Evolutionary conservation across 2,113 vertebrate genomes (phyloP).

Genomic region (Abramis brama): DNA sequence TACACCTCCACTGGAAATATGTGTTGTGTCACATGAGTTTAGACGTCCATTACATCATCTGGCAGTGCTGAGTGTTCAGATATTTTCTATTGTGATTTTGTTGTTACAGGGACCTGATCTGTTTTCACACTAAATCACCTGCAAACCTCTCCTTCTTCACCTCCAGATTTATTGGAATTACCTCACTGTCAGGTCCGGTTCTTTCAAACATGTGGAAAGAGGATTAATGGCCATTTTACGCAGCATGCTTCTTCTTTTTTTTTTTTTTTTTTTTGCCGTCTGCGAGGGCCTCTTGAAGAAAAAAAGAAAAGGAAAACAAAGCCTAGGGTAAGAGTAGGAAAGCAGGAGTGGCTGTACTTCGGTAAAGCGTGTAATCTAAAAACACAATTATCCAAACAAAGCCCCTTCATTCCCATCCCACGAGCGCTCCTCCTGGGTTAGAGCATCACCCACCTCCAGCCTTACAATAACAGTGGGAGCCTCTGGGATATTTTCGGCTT

Average conservation of each 20-base stretch:
- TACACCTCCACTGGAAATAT: slow-evolving; percentile 47
- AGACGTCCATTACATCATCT: slow-evolving; percentile 23
- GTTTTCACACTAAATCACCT: slow-evolving; percentile 45
- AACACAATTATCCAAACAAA: slow-evolving; percentile 77
- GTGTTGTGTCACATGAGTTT: slow-evolving; percentile 43
- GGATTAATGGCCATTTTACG: slow-evolving; percentile 55
- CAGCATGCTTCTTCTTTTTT: slow-evolving; percentile 19
- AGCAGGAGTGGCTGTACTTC: slow-evolving; percentile 71
- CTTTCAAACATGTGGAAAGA: slow-evolving; percentile 67
- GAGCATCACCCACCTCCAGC: slow-evolving; percentile 76
- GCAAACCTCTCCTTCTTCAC: slow-evolving; percentile 42
- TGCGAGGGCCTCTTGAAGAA: slow-evolving; percentile 23
- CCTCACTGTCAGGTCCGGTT: slow-evolving; percentile 62
- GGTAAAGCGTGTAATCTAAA: slow-evolving; percentile 74
- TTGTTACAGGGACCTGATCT: slow-evolving; percentile 37
- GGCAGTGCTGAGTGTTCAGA: slow-evolving; percentile 45
- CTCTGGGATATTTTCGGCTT: slow-evolving; percentile 76
- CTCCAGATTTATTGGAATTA: slow-evolving; percentile 49
- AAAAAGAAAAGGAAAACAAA: slow-evolving; percentile 65
- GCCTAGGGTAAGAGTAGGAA: slow-evolving; percentile 64
- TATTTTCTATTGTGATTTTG: slow-evolving; percentile 48
- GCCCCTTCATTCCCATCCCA: slow-evolving; percentile 65
- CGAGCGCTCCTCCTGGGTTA: slow-evolving; percentile 70
- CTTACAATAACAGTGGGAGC: slow-evolving; percentile 77
- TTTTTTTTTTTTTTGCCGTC: slow-evolving; percentile 39